Conservation (phyloP, 2,797 vertebrate species). For the Eremophila alpestris region DNA sequence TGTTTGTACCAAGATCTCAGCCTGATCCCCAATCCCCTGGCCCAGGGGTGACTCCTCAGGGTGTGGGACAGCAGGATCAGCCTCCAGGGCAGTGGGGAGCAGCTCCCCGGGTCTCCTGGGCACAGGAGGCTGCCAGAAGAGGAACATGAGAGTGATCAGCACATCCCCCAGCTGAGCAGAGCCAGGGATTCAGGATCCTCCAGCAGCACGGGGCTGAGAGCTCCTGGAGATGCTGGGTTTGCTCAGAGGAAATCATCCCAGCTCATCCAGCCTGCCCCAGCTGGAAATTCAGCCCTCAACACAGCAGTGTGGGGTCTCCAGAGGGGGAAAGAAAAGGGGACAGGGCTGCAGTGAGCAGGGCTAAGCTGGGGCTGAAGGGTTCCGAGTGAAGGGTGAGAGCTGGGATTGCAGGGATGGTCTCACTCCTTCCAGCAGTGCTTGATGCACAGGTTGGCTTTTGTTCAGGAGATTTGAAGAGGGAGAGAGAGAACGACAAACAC, state of each 20-base stretch:
- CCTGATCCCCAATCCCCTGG: background rate
- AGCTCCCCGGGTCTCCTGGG: background rate
- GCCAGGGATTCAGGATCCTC: background rate
- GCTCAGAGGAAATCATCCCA: background rate
- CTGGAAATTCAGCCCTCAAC: background rate
- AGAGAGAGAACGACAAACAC: background rate
- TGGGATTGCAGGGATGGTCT: background rate
- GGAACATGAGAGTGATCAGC: background rate
- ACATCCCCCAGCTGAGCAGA: background rate
- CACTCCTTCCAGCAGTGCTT: background rate
- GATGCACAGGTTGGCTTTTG: background rate
- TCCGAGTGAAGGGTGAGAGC: background rate
- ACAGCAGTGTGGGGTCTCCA: background rate
- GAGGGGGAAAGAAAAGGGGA: background rate
- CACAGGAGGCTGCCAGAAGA: background rate
- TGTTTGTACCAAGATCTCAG: background rate
- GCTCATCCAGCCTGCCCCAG: background rate
- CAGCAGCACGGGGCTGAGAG: background rate
- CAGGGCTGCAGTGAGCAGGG: background rate
- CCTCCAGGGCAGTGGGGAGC: background rate
- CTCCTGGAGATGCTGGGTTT: background rate
- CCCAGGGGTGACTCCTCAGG: background rate
- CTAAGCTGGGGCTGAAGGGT: background rate
- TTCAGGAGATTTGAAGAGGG: background rate
- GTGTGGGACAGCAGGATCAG: background rate